Percentiles rank a stretch among this genome's conserved stretches.
Conservation (phyloP, 2,888 invertebrate species). For the Drymonia ruficornis region DNA sequence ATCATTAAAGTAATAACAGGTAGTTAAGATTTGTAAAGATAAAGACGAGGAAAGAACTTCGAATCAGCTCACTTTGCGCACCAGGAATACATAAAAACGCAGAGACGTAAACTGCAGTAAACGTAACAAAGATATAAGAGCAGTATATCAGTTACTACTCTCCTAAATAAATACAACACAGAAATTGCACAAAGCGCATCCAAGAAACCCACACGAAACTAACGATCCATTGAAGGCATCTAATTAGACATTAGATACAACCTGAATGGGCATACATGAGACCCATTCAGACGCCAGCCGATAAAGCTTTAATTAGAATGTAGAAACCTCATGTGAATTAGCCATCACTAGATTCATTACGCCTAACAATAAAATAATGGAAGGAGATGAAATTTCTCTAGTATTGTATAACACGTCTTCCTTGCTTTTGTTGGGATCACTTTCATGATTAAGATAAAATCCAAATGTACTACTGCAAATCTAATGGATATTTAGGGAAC, state of each 20-base stretch:
- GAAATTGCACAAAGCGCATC: slow-evolving; percentile 34
- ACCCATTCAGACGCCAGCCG: slow-evolving; percentile 72
- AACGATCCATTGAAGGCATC: slow-evolving; percentile 71
- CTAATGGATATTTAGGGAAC: no score
- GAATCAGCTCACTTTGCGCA: no score
- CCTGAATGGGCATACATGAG: slow-evolving; percentile 61
- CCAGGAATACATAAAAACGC: no score
- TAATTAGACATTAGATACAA: slow-evolving; percentile 69
- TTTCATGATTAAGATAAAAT: neutral
- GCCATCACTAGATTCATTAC: slow-evolving; percentile 49
- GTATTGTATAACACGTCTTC: slow-evolving; percentile 20
- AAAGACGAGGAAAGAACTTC: no score
- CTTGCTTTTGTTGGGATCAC: neutral
- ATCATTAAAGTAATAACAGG: no score
- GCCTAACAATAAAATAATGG: slow-evolving; percentile 20
- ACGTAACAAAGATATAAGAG: no score
- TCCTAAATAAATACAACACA: slow-evolving; percentile 7
- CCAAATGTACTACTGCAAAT: no score
- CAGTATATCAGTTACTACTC: no score
- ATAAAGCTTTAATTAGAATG: slow-evolving; percentile 67
- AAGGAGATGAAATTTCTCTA: slow-evolving; percentile 20
- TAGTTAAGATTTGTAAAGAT: no score
- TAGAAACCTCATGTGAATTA: slow-evolving; percentile 48
- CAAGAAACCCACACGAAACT: slow-evolving; percentile 49
- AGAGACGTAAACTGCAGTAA: no score